Evolutionary conservation across 2,888 invertebrate genomes (phyloP), one percentile per base, ranked within the genome.

Genomic region (Apoda limacodes): DNA sequence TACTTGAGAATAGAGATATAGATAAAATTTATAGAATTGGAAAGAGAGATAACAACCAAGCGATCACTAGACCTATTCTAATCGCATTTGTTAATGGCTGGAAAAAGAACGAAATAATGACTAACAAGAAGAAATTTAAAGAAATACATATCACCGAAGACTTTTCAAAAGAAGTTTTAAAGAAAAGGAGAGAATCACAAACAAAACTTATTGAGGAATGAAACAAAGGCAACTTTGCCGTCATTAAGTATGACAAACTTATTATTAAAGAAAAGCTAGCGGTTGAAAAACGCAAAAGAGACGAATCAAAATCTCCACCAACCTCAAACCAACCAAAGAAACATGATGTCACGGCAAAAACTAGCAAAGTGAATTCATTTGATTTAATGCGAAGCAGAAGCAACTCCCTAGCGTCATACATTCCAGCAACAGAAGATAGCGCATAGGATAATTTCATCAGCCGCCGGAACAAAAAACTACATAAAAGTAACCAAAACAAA

Each of bases 71-170:
- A 12, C 49, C 46, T 1, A 24, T 37, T 2, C 25, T 45, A 1
- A 25, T 19, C 9, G 39, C 39, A 0, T 40, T 49, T 13, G 12
- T 30, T 13, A 41, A 13, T n/a, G 21, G 22, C 0, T 46, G 42
- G 46, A 46, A 33, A 27, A 51, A 46, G 13, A 32, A 22, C 7
- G 35, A 42, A 35, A 40, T 48, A n/a, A 41, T 48, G 9, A 45
- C 32, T 31, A 45, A 40, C 4, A 48, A 34, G 28, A 50, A 45
- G 30, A 37, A 32, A 2, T 13, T 47, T 0, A 48, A 43, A 5
- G 10, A 26, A 5, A 30, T 48, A 3, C 34, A 46, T 28, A 32
- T 48, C 1, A 28, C 35, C 1, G 43, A 50, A n/a, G 50, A 48
- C 9, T 50, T 39, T 19, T 29, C 47, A 2, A 48, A 50, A 17